Conservation (phyloP, 2,888 invertebrate species). For the Caenorhabditis sinica region DNA sequence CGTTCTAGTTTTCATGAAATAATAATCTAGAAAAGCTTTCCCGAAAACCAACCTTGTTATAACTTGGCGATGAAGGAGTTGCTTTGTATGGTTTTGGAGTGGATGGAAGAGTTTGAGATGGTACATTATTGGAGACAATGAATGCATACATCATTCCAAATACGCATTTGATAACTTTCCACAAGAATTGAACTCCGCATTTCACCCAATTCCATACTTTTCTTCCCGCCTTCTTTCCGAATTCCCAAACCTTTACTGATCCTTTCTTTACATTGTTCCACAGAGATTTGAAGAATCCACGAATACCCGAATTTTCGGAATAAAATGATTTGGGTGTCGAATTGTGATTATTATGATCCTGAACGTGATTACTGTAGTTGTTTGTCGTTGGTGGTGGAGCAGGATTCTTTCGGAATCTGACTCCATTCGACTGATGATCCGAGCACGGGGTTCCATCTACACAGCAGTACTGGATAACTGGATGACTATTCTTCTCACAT, state of each 20-base stretch:
- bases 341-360: constrained; percentile 50
- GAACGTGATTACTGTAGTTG: constrained; percentile 44
- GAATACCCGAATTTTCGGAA: constrained; percentile 52
- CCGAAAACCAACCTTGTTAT: constrained; percentile 58
- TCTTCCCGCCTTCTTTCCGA: constrained; percentile 21
- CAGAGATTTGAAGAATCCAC: constrained; percentile 51
- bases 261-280: constrained; percentile 39
- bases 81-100: constrained; percentile 67
- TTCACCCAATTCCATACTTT: constrained; percentile 47
- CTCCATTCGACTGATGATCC: constrained; percentile 55
- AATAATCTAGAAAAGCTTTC: not conserved
- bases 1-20: not conserved
- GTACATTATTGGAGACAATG: constrained; percentile 59
- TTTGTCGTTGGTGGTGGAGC: constrained; percentile 20
- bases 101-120: constrained; percentile 68
- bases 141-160: constrained; percentile 54
- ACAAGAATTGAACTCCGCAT: constrained; percentile 25
- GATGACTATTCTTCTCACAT: constrained; percentile 62
- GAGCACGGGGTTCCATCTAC: constrained; percentile 56
- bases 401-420: constrained; percentile 43
- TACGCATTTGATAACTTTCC: constrained; percentile 49
- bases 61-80: constrained; percentile 53
- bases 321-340: constrained; percentile 60
- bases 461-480: constrained; percentile 67
- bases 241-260: constrained; percentile 41